Percentiles rank a stretch among this genome's conserved stretches.
phyloP scores from a whole-genome alignment of 2,797 vertebrate genomes.

The Halcyon badia region DNA sequence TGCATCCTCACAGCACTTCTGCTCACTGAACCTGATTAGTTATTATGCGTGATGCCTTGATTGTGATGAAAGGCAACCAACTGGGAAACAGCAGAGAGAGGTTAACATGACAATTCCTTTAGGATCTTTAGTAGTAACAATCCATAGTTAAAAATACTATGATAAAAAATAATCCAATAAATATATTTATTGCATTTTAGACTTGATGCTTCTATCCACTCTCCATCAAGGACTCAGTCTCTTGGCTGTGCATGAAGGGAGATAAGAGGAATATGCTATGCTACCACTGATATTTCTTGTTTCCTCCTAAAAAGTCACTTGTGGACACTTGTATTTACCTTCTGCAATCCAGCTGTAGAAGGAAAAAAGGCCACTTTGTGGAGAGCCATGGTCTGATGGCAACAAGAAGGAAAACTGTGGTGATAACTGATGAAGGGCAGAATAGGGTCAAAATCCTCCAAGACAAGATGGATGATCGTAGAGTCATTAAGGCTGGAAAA shows the following conservation, averaged over 20 bases:
- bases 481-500: background rate
- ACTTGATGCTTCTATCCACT: background rate
- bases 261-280: background rate
- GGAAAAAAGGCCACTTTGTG: background rate
- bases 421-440: background rate
- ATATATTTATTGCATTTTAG: background rate
- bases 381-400: background rate
- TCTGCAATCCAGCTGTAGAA: background rate
- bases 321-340: background rate
- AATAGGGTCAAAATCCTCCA: background rate
- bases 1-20: slow-evolving; percentile 32
- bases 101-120: background rate
- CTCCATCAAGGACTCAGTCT: background rate
- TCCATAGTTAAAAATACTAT: background rate
- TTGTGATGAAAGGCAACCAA: slow-evolving; percentile 26
- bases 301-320: background rate
- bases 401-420: background rate
- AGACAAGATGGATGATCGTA: background rate
- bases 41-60: slow-evolving; percentile 18
- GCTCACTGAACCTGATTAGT: slow-evolving; percentile 44
- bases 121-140: background rate
- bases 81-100: slow-evolving; percentile 26
- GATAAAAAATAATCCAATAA: background rate
- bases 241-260: background rate
- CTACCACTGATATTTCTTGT: background rate